phyloP scores from a whole-genome alignment of 2,888 invertebrate species.

The Heliconius aoede region DNA sequence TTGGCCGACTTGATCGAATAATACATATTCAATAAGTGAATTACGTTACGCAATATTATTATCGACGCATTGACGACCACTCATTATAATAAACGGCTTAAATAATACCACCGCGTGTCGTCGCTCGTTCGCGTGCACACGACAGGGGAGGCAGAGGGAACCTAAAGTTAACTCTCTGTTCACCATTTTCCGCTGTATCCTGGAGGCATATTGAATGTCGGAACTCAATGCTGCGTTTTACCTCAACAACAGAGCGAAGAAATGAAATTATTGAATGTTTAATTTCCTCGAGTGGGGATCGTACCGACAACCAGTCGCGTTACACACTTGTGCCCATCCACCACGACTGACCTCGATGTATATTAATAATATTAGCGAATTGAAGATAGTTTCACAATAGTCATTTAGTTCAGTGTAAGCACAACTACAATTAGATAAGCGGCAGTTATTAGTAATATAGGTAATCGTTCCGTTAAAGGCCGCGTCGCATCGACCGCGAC shows the following conservation, averaged over 20 bases:
- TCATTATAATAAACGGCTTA: background rate
- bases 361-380: background rate
- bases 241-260: no score
- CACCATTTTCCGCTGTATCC: no score
- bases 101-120: background rate
- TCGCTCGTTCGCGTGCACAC: no score
- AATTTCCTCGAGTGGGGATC: no score
- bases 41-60: conserved; percentile 22
- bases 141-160: no score
- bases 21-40: conserved; percentile 44
- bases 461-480: conserved; percentile 44
- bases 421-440: conserved; percentile 29
- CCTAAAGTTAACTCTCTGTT: no score
- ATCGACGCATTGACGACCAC: background rate
- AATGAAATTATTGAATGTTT: no score
- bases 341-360: background rate
- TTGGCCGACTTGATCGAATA: conserved; percentile 32
- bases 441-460: conserved; percentile 32
- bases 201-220: no score
- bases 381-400: conserved; percentile 3
- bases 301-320: no score
- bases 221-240: no score
- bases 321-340: background rate
- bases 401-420: conserved; percentile 25
- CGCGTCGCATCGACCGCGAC: conserved; percentile 30